Base-by-base conservation (phyloP, 2,113 vertebrate species). In the Oriolus oriolus region DNA sequence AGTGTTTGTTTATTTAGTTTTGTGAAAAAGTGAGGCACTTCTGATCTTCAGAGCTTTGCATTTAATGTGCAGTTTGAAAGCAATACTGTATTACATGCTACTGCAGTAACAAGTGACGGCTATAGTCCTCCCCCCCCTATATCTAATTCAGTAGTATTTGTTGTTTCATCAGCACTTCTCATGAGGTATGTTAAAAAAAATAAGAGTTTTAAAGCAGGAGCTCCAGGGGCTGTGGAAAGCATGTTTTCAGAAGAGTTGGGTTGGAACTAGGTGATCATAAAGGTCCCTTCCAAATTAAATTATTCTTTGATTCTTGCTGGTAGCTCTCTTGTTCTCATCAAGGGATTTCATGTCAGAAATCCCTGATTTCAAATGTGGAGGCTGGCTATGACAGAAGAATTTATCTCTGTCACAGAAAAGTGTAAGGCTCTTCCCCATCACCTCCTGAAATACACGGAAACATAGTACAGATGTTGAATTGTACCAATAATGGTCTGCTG, bases 101-200 rank as follows among this genome's bases (percentile, higher is more conserved):
- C 26, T 84, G 52, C 81, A 83, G 42, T 45, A 66, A 22, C 4
- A 47, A 52, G 31, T 42, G 33, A 18, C n/a, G 86, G 16, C 39
- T 66, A 0, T 31, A 23, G 11, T 41, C 15, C 15, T 10, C 28
- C 6, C 22, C 31, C 4, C 2, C 1, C 26, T 52, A 6, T 50
- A 33, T 14, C 20, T 61, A 45, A 14, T 68, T 35, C 30, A 27
- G 17, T 54, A 54, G 30, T 22, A 57, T 31, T 89, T 74, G 37
- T 16, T 77, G 44, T 85, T 80, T 57, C 54, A 68, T 37, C 24
- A 60, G 24, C 37, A 69, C 27, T 68, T 83, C 23, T 68, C 7
- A 6, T 75, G 33, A 75, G 10, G 6, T 59, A 10, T 1, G 0
- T 66, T 59, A 16, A 37, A 70, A 77, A 69, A 56, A 61, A 31